A percentile compares a stretch with the other conserved stretches of the same genome.
Conservation (phyloP, 2,113 vertebrate genomes). For the Oreocharis arfaki region DNA sequence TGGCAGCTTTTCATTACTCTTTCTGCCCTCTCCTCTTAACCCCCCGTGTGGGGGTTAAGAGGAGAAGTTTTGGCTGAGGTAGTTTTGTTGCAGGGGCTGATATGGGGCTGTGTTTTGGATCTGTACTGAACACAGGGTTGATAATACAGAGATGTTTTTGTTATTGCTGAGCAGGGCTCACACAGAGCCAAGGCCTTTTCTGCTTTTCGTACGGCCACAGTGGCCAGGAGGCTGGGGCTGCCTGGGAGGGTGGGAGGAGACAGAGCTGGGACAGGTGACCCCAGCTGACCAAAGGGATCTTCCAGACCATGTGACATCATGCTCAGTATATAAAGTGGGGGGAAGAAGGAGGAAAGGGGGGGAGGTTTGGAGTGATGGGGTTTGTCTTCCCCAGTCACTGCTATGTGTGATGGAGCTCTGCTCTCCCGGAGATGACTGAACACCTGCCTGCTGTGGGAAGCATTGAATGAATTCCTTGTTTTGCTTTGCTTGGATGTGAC, state of each 20-base stretch:
- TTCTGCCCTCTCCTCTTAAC: neutral
- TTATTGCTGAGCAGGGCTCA: neutral
- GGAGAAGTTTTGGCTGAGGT: neutral
- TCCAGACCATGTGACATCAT: neutral
- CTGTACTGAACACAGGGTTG: neutral
- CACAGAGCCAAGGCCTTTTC: neutral
- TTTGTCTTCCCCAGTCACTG: rapidly evolving
- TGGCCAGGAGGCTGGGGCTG: neutral
- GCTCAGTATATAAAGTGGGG: neutral
- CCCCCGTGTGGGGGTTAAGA: neutral
- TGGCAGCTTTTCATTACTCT: neutral
- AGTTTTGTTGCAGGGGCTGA: neutral
- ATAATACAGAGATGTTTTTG: neutral
- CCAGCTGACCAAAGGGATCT: neutral
- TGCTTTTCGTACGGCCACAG: rapidly evolving
- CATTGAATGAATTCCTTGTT: neutral
- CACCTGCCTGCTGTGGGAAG: neutral
- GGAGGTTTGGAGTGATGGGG: rapidly evolving
- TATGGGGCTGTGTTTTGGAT: neutral
- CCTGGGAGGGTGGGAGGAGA: neutral
- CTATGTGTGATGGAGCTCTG: neutral
- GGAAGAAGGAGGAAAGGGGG: neutral
- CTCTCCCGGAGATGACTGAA: neutral
- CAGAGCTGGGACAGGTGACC: neutral
- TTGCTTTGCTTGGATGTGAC: neutral